Evolutionary conservation across 2,797 vertebrate species (phyloP), one percentile per base, ranked within the genome.

Genomic region (Argya squamiceps): DNA sequence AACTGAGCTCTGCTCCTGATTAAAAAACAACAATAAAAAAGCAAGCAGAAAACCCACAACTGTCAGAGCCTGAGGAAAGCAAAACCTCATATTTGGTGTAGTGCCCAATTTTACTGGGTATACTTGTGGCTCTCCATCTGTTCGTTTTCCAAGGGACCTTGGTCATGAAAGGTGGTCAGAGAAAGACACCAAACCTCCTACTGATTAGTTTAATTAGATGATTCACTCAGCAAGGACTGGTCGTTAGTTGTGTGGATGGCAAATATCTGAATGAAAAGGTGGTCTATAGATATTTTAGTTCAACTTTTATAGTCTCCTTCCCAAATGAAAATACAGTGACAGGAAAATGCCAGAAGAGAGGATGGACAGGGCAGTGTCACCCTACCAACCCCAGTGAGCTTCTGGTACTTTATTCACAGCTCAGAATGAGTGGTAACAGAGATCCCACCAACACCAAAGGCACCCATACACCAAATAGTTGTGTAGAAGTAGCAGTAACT

Each of bases 131-230:
- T 56, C 64, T 73, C 74, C 78, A 79, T 64, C 84, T 91, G 56
- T 77, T 88, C 37, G 10, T 79, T 82, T 62, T 84, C 34, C 22
- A 37, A 63, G 62, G 32, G 63, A 65, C 52, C 58, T 64, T 63
- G 67, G 59, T 78, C 36, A 60, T 3, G 7, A 87, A 80, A 53
- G 20, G 78, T 74, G 44, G 71, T 84, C 68, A 84, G 36, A 79
- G 50, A 74, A 92, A 75, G 73, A 91, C 41, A 80, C 41, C 2
- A 46, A 93, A 83, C 49, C 26, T 87, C 60, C 15, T 77, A 64
- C 77, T 53, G 36, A 86, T 71, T 67, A 74, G 53, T 90, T 89
- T 70, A 94, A 93, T 88, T 81, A 93, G 46, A 46, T 55, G 64
- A 92, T 81, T 95, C 71, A 78, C 24, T 65, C 81, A 58, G 56